These are phyloP conservation scores for Vulpes ferrilata DNA, from an alignment of 2,113 vertebrate genomes.

Conservation along the genomic window DNA sequence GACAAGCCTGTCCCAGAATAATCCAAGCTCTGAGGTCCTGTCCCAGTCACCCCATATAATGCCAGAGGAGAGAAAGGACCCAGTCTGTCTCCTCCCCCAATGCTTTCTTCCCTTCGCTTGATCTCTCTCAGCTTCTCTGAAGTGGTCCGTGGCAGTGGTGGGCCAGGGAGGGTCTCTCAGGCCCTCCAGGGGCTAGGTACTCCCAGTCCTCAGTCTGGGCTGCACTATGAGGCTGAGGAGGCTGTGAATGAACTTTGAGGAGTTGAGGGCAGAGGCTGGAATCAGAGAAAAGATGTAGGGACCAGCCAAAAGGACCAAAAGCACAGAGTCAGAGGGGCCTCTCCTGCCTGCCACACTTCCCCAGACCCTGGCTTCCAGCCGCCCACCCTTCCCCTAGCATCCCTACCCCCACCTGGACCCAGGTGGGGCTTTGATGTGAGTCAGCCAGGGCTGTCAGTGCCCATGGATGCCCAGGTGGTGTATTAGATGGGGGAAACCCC, in stretches of 20 bases:
- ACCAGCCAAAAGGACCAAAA: slow-evolving; percentile 35
- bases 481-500: background rate
- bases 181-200: background rate
- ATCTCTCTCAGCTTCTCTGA: background rate
- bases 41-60: background rate
- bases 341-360: slow-evolving; percentile 57
- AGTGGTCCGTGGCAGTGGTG: background rate
- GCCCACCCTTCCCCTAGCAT: background rate
- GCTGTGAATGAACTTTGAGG: slow-evolving; percentile 12
- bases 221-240: background rate
- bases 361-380: slow-evolving; percentile 22
- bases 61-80: background rate
- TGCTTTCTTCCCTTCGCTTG: too few relatives aligned
- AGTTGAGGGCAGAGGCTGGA: background rate
- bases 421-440: background rate
- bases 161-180: background rate
- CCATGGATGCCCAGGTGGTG: background rate
- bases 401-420: background rate
- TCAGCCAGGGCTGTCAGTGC: background rate
- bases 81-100: background rate
- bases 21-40: background rate
- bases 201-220: background rate
- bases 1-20: background rate
- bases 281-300: slow-evolving; percentile 25
- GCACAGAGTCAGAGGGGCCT: slow-evolving; percentile 56